These are phyloP conservation scores for Caenorhabditis tropicalis DNA, from an alignment of 1,140 invertebrate genomes.

Conservation along the genomic window DNA sequence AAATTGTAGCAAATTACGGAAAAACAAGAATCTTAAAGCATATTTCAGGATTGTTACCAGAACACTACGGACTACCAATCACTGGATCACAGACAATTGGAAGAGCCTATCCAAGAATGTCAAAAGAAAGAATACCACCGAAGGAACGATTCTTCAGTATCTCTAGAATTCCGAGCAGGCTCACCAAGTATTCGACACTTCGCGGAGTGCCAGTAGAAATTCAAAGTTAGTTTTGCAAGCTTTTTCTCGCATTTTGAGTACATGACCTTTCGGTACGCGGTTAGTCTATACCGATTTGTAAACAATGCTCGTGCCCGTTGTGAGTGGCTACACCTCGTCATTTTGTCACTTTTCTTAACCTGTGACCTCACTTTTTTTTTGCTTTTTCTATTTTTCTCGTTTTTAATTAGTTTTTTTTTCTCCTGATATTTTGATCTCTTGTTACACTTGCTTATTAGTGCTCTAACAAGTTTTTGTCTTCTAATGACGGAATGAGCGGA, in stretches of 20 bases:
- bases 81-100: background rate
- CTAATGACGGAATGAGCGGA: background rate
- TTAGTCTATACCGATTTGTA: conserved; percentile 1
- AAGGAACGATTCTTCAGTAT: conserved; percentile 29
- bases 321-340: background rate
- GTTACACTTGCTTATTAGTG: background rate
- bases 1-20: background rate
- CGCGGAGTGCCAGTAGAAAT: background rate
- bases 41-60: background rate
- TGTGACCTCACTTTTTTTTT: background rate
- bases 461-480: background rate
- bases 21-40: background rate
- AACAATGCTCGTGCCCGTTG: background rate
- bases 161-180: conserved; percentile 10
- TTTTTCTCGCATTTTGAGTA: background rate
- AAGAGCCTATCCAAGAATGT: background rate
- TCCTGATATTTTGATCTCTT: conserved; percentile 7
- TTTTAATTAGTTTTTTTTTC: background rate
- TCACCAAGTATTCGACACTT: background rate
- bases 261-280: conserved; percentile 6
- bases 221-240: conserved; percentile 1
- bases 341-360: background rate
- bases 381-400: background rate
- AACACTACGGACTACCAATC: background rate
- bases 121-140: background rate